Percentiles rank a stretch among this genome's conserved stretches.
Conservation (phyloP, 2,797 vertebrate species). For the Basileuterus tristriatus region DNA sequence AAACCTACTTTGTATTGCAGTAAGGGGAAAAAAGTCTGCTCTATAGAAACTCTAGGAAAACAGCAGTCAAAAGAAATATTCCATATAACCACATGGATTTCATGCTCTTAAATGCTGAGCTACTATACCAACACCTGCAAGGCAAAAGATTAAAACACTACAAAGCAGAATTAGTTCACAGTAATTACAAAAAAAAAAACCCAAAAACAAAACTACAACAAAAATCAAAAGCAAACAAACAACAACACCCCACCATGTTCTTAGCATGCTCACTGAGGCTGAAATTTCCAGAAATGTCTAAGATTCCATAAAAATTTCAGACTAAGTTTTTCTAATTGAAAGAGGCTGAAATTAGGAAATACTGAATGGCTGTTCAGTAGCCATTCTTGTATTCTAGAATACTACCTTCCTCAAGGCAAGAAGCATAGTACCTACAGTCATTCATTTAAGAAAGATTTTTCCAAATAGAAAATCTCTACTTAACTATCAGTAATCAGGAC, state of each 20-base stretch:
- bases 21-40: not conserved
- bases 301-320: not conserved
- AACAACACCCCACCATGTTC: fast-evolving
- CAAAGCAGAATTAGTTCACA: not conserved
- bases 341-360: no score
- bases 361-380: not conserved
- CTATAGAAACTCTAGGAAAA: not conserved
- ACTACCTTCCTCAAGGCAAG: not conserved
- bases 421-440: not conserved
- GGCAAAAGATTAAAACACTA: not conserved
- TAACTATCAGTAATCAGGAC: not conserved
- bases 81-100: not conserved
- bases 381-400: not conserved
- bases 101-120: not conserved
- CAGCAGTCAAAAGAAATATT: not conserved
- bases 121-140: not conserved
- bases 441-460: not conserved
- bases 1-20: not conserved
- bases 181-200: not conserved
- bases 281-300: not conserved
- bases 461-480: not conserved
- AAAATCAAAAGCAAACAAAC: not conserved
- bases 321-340: not conserved
- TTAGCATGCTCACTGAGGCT: not conserved
- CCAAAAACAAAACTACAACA: not conserved